Base-by-base conservation (phyloP, 2,113 vertebrate species). In the Neolamprologus kungweensis region DNA sequence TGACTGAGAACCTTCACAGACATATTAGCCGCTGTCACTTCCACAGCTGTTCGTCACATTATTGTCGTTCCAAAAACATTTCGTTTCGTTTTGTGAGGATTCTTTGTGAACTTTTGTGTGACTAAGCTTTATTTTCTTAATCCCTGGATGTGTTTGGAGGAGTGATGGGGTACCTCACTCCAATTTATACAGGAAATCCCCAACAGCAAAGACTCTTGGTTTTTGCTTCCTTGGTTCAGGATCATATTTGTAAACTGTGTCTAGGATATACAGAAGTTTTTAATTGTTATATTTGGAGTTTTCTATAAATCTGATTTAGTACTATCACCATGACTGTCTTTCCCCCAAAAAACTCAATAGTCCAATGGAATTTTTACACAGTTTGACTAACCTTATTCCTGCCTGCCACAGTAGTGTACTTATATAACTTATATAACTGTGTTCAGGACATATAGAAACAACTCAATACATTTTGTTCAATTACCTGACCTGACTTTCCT, bases 381-480 rank as follows among this genome's bases (percentile, higher is more conserved):
- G 12, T 63, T 81, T 60, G 53, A 78, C 45, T 21, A 55, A 68
- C 47, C 65, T 2, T 37, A 2, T 81, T 47, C 73, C 33, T 35
- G 28, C 35, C 37, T 28, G 33, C 50, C 9, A 4, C 16, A 19
- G 55, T 28, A 17, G 28, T 63, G 35, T 26, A 80, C 11, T 26
- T 17, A 10, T 23, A 12, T 63, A 53, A 42, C 85, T 81, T 17
- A 10, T 23, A 12, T 63, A 53, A 42, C 85, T 81, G n/a, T 42
- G 9, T 45, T 10, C 28, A 57, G 21, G 40, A 45, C 51, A 19
- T 53, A 79, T 85, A 82, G 40, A 81, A 79, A 78, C 28, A 40
- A 79, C 65, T 40, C 28, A 90, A 19, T 87, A 85, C 47, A 83
- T 85, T 51, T 80, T 83, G 79, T 37, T 28, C 65, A 8, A 14